A percentile compares a stretch with the other conserved stretches of the same genome.
These are phyloP conservation scores for Crocuta crocuta DNA, from an alignment of 2,113 vertebrate genomes.

Conservation along the genomic window DNA sequence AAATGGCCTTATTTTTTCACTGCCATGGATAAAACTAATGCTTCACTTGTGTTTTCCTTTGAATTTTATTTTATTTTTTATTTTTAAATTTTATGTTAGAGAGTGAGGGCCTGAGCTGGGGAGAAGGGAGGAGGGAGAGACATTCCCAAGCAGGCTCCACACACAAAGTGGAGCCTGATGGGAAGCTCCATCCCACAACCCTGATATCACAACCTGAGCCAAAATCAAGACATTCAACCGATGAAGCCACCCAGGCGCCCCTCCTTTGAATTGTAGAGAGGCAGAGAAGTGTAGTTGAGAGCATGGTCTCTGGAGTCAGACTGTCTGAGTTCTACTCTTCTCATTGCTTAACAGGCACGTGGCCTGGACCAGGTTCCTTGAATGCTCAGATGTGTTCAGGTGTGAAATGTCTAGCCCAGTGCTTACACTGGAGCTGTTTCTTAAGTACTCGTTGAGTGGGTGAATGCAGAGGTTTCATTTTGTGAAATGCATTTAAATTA, in stretches of 20 bases:
- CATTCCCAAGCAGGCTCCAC: too few species aligned
- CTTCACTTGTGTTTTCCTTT: conserved; percentile 30
- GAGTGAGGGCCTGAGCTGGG: too few species aligned
- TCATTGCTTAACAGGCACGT: neutral
- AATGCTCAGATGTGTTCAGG: neutral
- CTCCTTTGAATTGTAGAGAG: conserved; percentile 44
- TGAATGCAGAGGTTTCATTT: conserved; percentile 10
- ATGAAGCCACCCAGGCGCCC: too few species aligned
- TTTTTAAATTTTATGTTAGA: too few species aligned
- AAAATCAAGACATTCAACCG: too few species aligned
- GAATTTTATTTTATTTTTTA: neutral
- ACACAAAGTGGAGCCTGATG: too few species aligned
- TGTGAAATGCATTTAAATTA: conserved; percentile 33
- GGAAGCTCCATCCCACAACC: too few species aligned
- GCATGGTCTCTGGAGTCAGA: neutral
- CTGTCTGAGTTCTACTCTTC: neutral
- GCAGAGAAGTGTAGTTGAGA: neutral
- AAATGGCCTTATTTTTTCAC: neutral
- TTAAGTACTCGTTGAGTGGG: neutral
- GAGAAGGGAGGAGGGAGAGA: too few species aligned
- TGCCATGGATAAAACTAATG: neutral
- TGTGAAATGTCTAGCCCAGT: neutral
- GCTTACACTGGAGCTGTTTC: neutral
- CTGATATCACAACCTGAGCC: too few species aligned
- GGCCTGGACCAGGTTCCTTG: neutral